Percentiles rank a stretch among this genome's conserved stretches.
Evolutionary conservation across 2,113 vertebrate genomes (phyloP).

Genomic region (Danionella cerebrum): DNA sequence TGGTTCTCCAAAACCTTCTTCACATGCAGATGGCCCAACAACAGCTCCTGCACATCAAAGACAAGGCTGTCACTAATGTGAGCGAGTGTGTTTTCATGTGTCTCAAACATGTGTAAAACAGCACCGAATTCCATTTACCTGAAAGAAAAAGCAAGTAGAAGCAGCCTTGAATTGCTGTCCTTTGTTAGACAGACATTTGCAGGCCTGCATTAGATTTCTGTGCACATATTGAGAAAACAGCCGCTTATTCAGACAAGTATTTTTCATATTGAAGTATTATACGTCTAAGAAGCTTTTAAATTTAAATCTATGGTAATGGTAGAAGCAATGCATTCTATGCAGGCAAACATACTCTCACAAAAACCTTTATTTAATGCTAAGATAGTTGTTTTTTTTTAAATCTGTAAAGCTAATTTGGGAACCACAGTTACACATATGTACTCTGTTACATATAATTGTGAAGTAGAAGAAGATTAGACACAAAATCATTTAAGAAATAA

Average conservation of each 20-base stretch:
- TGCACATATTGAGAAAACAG: conserved; percentile 10
- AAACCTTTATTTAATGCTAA: no score
- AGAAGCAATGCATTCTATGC: no score
- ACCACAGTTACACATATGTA: no score
- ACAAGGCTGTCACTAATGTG: conserved; percentile 77
- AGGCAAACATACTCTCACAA: no score
- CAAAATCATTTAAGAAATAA: no score
- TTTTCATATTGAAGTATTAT: background rate
- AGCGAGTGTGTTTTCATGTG: conserved; percentile 42
- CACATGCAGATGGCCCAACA: conserved; percentile 81
- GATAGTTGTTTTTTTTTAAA: no score
- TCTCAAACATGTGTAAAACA: background rate
- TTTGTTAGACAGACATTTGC: conserved; percentile 8
- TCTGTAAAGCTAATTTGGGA: no score
- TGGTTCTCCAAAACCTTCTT: conserved; percentile 83
- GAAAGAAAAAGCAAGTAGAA: background rate
- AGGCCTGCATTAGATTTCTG: background rate
- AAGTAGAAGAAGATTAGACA: no score
- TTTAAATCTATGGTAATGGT: conserved; percentile 8
- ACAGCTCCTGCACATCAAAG: conserved; percentile 83
- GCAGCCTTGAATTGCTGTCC: background rate
- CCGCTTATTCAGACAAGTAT: conserved; percentile 22
- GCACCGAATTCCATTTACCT: background rate
- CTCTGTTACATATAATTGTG: no score
- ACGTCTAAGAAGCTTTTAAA: conserved; percentile 5